These are phyloP conservation scores for Zonitis immaculata DNA, from an alignment of 2,888 invertebrate genomes.

Conservation along the genomic window DNA sequence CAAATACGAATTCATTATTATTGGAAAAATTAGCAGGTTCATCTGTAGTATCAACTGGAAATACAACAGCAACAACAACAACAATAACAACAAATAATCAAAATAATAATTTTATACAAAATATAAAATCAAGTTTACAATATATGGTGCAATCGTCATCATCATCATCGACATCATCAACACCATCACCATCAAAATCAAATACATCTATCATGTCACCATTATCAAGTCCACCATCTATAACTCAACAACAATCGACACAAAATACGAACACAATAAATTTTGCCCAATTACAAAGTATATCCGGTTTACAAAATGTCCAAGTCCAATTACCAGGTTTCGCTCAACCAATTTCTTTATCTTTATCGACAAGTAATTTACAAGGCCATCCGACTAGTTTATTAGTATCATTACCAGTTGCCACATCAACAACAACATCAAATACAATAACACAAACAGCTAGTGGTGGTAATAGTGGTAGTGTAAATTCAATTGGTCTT, in stretches of 20 bases:
- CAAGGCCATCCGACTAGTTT: slow-evolving; percentile 48
- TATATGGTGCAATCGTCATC: slow-evolving; percentile 37
- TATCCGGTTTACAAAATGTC: slow-evolving; percentile 73
- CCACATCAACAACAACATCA: slow-evolving; percentile 44
- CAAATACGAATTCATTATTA: slow-evolving; percentile 52
- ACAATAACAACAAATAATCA: slow-evolving; percentile 4
- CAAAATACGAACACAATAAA: slow-evolving; percentile 66
- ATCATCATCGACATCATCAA: slow-evolving; percentile 31
- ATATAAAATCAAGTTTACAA: slow-evolving; percentile 31
- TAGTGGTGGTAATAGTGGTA: slow-evolving; percentile 18
- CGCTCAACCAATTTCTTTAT: slow-evolving; percentile 79
- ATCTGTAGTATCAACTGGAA: slow-evolving; percentile 29
- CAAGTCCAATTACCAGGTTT: slow-evolving; percentile 79
- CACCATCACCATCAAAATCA: slow-evolving; percentile 35
- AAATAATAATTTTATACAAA: slow-evolving; percentile 36
- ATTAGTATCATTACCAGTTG: slow-evolving; percentile 46
- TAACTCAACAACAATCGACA: slow-evolving; percentile 37
- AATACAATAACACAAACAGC: slow-evolving; percentile 39
- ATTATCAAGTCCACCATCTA: slow-evolving; percentile 55
- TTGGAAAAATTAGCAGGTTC: slow-evolving; percentile 53
- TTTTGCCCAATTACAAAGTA: slow-evolving; percentile 61
- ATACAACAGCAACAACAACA: slow-evolving; percentile 17
- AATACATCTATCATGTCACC: slow-evolving; percentile 54
- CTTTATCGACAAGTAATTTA: slow-evolving; percentile 59
- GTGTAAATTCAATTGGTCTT: slow-evolving; percentile 29